Conservation (phyloP, 2,797 vertebrate species). For the Sebastes variabilis region DNA sequence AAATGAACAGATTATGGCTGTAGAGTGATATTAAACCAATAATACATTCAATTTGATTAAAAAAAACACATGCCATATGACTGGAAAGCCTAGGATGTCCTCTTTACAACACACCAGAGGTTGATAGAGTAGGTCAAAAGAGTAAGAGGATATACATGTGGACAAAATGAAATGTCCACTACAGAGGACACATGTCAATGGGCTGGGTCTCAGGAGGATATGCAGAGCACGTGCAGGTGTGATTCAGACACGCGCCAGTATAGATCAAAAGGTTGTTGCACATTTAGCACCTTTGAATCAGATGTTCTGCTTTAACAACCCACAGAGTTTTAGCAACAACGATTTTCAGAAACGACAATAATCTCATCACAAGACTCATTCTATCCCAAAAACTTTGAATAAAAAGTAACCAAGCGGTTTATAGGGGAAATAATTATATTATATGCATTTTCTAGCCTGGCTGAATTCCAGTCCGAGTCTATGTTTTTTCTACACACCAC, state of each 20-base stretch:
- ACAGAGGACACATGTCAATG: too few relatives aligned
- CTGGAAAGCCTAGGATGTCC: too few relatives aligned
- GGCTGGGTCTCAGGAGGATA: too few relatives aligned
- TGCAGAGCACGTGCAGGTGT: neutral
- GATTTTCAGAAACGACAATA: neutral
- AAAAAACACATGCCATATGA: too few relatives aligned
- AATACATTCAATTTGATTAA: too few relatives aligned
- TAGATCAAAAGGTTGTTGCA: neutral
- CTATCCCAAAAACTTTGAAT: neutral
- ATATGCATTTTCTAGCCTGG: neutral
- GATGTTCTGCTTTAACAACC: neutral
- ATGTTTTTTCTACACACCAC: neutral
- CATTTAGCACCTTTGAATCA: neutral
- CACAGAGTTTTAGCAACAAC: neutral
- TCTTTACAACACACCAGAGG: too few relatives aligned
- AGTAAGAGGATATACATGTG: too few relatives aligned
- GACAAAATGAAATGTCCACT: too few relatives aligned
- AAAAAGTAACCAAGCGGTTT: neutral
- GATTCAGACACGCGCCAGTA: neutral
- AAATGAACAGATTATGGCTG: too few relatives aligned
- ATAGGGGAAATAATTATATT: neutral
- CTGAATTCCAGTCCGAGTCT: neutral
- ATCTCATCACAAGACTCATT: neutral
- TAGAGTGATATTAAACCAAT: fast-evolving
- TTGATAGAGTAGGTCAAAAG: too few relatives aligned